Percentiles rank a stretch among this genome's conserved stretches.
Evolutionary conservation across 2,113 vertebrate genomes (phyloP).

Genomic region (Psilopsiagon aymara): DNA sequence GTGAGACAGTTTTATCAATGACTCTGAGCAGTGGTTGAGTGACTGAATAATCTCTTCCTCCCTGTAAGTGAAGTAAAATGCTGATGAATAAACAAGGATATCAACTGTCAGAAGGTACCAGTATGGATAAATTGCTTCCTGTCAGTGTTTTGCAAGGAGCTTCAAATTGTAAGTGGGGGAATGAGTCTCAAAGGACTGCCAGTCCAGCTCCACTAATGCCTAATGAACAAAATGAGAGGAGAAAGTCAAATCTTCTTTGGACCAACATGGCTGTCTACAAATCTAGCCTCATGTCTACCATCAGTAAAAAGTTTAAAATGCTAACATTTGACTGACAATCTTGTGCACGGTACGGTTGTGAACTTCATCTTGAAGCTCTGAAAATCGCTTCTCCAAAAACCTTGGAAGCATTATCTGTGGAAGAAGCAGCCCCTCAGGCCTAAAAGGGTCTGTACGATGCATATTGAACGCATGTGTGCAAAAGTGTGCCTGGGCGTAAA

Average conservation of each 20-base stretch:
- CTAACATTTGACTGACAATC: neutral
- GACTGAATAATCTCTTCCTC: neutral
- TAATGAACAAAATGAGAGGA: neutral
- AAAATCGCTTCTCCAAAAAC: neutral
- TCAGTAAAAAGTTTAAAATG: neutral
- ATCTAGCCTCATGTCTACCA: neutral
- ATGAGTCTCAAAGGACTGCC: neutral
- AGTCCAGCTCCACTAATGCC: neutral
- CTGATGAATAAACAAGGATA: neutral
- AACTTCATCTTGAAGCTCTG: neutral
- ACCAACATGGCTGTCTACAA: neutral
- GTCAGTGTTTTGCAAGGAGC: neutral
- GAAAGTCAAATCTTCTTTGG: neutral
- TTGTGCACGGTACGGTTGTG: neutral
- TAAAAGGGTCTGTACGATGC: rapidly evolving
- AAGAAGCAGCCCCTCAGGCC: neutral
- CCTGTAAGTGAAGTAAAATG: neutral
- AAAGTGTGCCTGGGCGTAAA: neutral
- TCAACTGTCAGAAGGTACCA: neutral
- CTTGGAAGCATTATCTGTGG: neutral
- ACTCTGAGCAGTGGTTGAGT: neutral
- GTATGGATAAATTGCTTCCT: neutral
- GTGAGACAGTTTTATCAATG: neutral
- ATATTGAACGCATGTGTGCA: neutral
- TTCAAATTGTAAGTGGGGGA: neutral